Percentiles rank a stretch among this genome's conserved stretches.
phyloP scores from a whole-genome alignment of 2,888 invertebrate genomes.

The Synergus itoensis region DNA sequence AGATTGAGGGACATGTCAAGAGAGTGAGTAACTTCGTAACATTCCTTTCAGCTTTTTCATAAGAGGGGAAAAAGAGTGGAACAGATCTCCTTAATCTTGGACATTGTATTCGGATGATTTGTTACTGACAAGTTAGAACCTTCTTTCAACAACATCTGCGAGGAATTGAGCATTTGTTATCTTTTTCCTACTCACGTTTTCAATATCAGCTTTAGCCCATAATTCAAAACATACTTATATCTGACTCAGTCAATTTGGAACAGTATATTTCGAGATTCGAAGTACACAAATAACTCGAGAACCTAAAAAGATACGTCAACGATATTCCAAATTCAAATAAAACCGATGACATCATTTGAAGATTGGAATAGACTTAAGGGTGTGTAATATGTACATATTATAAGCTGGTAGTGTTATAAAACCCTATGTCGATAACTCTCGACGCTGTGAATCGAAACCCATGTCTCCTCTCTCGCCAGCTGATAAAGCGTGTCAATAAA shows the following conservation, averaged over 20 bases:
- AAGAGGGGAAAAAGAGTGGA: not conserved
- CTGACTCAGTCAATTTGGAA: not conserved
- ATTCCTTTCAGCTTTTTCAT: not conserved
- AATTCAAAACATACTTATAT: not conserved
- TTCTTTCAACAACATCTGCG: constrained; percentile 17
- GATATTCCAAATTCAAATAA: not conserved
- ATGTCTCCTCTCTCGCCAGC: constrained; percentile 10
- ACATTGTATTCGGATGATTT: not conserved
- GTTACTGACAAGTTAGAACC: not conserved
- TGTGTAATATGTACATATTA: not conserved
- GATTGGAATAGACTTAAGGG: constrained; percentile 12
- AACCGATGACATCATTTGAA: not conserved
- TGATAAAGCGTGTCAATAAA: constrained; percentile 37
- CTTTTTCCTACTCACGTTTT: not conserved
- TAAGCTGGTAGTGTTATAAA: not conserved
- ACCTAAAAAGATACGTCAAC: not conserved
- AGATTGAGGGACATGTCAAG: not conserved
- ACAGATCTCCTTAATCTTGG: not conserved
- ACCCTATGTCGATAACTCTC: not conserved
- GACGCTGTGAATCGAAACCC: constrained; percentile 3
- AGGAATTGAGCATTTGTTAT: not conserved
- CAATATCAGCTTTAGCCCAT: not conserved
- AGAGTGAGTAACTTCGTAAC: not conserved
- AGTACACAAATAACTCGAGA: not conserved
- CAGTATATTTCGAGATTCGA: too few species aligned